Base-by-base conservation (phyloP, 2,113 vertebrate genomes). In the Columba livia region DNA sequence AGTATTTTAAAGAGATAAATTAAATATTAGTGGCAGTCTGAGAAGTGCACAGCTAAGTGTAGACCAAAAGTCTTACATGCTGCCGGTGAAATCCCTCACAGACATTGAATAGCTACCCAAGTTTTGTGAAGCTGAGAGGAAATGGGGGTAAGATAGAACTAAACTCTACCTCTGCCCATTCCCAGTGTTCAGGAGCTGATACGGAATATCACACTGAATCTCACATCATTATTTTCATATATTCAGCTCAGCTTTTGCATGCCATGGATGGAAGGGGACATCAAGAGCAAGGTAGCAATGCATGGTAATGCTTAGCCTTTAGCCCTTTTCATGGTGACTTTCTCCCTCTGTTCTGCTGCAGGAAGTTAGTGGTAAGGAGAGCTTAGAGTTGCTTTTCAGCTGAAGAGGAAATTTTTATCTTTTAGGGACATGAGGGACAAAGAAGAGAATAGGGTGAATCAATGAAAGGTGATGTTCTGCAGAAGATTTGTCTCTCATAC, bases 1-100 rank as follows among this genome's bases (percentile, higher is more conserved):
- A 29, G 20, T 80, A 47, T 84, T 93, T 91, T 70, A 56, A 89
- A 57, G 25, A 8, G 12, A 86, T 79, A 72, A 79, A 83, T 77
- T 86, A 89, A 77, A 61, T 60, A 86, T 65, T 36, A 69, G 47
- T 64, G 44, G 3, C 26, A 69, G 58, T 18, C 62, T 29, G 20
- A 83, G 54, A 77, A 83, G 20, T 13, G 11, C 34, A 69, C 28
- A 79, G 6, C 5, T 64, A 60, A 85, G 44, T 9, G 32, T 51
- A 64, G n/a, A 79, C 34, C 44, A 90, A 79, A 77, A 36, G 17
- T 47, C 38, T 88, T 56, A 72, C 4, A 16, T 26, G 5, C 10
- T 69, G 34, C 24, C 38, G 40, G 3, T 71, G n/a, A 92, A 79
- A 85, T 36, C 18, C 21, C 9, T 65, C 24, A 29, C 44, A 82